phyloP scores from a whole-genome alignment of 2,888 invertebrate species.

The Neocrepidodera transversa region DNA sequence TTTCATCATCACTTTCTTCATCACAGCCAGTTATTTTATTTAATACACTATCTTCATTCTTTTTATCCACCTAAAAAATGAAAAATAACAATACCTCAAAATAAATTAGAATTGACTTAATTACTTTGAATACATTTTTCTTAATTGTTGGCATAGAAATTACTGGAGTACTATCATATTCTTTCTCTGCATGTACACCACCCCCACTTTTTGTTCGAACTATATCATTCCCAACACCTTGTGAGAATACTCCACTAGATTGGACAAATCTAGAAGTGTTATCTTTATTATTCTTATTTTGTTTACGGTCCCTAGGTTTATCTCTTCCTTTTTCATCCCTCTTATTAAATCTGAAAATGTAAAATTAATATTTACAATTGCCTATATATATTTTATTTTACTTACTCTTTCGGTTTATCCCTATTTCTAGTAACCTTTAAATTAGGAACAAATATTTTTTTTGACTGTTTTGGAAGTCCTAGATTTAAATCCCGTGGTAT shows the following conservation, averaged over 20 bases:
- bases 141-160: slow-evolving; percentile 49
- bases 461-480: slow-evolving; percentile 52
- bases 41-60: slow-evolving; percentile 48
- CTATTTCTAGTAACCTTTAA: slow-evolving; percentile 55
- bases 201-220: slow-evolving; percentile 37
- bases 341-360: slow-evolving; percentile 25
- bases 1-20: slow-evolving; percentile 49
- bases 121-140: slow-evolving; percentile 48
- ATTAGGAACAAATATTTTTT: slow-evolving; percentile 55
- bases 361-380: not conserved
- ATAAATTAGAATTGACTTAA: slow-evolving; percentile 2
- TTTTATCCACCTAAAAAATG: slow-evolving; percentile 46
- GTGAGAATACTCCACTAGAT: slow-evolving; percentile 55
- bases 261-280: slow-evolving; percentile 45
- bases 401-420: slow-evolving; percentile 51
- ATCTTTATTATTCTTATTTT: slow-evolving; percentile 31
- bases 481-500: slow-evolving; percentile 55
- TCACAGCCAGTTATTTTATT: slow-evolving; percentile 48
- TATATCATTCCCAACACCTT: slow-evolving; percentile 48
- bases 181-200: slow-evolving; percentile 39
- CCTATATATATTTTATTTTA: not conserved
- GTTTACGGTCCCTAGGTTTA: slow-evolving; percentile 20
- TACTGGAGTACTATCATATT: slow-evolving; percentile 34
- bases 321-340: slow-evolving; percentile 32
- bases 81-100: not conserved